Base-by-base conservation (phyloP, 2,888 invertebrate species). In the Chrysodeixis includens region DNA sequence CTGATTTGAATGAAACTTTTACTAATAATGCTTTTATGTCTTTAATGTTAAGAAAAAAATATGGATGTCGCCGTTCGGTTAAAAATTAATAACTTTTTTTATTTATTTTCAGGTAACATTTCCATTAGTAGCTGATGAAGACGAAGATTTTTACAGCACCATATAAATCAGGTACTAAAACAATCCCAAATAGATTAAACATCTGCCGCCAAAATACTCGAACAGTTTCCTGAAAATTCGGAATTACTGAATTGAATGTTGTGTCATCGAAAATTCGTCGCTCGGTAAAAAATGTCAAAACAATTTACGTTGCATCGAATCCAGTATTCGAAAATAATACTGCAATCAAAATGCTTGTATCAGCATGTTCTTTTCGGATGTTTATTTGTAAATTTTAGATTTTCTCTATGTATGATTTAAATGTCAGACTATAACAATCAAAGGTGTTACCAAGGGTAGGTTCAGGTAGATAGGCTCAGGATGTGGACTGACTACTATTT, bases 91-190 rank as follows among this genome's bases (percentile, higher is more conserved):
- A 51, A 55, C 32, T 7, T 8, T 30, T 69, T 56, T 53, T 6
- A 20, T 66, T 44, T 74, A 40, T 70, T 73, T 73, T 10, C 73
- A 73, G 73, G 73, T 73, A 73, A 70, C 35, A 49, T 35, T 6
- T 35, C 18, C 32, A 59, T 74, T 56, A 20, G 30, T 35, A 22
- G 35, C 35, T 14, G 35, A 12, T n/a, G 40, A 40, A 18, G 53
- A 53, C 18, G 20, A 18, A 35, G 51, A 18, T 44, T 46, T 65
- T 66, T 53, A 69, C 59, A n/a, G n/a, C 32, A 16, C 56, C 55
- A 8, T 16, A 30, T 56, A 22, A 65, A 69, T 61, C 32, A 59
- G 53, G 53, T 60, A 60, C 8, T 18, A 5, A n/a, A 20, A 26
- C 22, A 26, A 26, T 12, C n/a, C 14, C 5, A 6, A 16, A 26